These are phyloP conservation scores for Gymnothorax reevesii DNA, from an alignment of 2,797 vertebrate genomes.

Conservation along the genomic window DNA sequence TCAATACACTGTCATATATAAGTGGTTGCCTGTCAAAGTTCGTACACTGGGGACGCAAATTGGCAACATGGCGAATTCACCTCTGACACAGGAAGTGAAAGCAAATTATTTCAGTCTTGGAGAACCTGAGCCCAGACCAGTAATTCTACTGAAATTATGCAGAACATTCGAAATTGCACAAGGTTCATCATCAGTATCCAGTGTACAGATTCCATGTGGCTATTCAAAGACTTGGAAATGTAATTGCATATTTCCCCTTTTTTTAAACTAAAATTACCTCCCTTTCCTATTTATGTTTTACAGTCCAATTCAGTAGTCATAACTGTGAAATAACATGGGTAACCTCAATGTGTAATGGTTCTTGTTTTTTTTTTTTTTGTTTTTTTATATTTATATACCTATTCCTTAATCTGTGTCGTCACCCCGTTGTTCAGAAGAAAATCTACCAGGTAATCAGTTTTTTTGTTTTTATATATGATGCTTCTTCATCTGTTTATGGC, in stretches of 20 bases:
- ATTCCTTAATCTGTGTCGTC: not conserved
- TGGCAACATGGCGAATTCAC: not conserved
- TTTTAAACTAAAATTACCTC: slow-evolving; percentile 17
- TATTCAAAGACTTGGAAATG: not conserved
- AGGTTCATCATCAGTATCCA: not conserved
- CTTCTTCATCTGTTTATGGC: not conserved
- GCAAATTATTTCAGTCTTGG: not conserved
- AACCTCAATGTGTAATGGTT: slow-evolving; percentile 31
- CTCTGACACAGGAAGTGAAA: not conserved
- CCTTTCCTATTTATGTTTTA: not conserved
- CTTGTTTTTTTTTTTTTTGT: not conserved
- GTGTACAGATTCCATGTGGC: not conserved
- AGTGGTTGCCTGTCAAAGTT: not conserved
- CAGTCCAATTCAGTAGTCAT: not conserved
- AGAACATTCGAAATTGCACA: not conserved
- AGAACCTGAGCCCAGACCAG: not conserved
- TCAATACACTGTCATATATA: not conserved
- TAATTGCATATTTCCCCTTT: not conserved
- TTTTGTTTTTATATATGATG: not conserved
- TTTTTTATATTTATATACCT: slow-evolving; percentile 20
- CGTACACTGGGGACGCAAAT: not conserved
- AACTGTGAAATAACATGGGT: slow-evolving; percentile 25
- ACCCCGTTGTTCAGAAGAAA: not conserved
- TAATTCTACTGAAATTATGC: slow-evolving; percentile 4
- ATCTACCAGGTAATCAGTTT: not conserved